These are phyloP conservation scores for Sitodiplosis mosellana DNA, from an alignment of 1,140 invertebrate genomes.

Conservation along the genomic window DNA sequence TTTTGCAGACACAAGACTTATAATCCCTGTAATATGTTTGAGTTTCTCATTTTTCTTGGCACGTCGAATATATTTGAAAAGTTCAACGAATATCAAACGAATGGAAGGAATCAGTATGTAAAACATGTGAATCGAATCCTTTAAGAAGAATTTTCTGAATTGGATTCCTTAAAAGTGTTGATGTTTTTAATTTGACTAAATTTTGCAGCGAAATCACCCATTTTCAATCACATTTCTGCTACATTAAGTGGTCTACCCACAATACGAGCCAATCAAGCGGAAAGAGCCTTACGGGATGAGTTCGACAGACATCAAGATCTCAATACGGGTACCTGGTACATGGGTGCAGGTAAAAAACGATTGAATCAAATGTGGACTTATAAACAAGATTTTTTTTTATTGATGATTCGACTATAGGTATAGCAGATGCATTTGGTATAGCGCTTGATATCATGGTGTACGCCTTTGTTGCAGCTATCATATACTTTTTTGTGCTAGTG, in stretches of 20 bases:
- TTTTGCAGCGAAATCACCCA: slow-evolving; percentile 36
- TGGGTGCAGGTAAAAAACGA: too few relatives aligned
- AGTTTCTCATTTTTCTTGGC: slow-evolving; percentile 49
- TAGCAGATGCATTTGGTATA: slow-evolving; percentile 64
- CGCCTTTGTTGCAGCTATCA: slow-evolving; percentile 47
- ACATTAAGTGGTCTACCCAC: slow-evolving; percentile 54
- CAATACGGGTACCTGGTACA: slow-evolving; percentile 53
- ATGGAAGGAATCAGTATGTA: slow-evolving; percentile 68
- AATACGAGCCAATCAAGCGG: slow-evolving; percentile 44
- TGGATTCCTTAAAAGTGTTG: too few relatives aligned
- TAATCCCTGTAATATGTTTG: slow-evolving; percentile 47
- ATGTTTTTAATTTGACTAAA: too few relatives aligned
- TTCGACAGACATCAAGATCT: slow-evolving; percentile 44
- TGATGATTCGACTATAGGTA: too few relatives aligned
- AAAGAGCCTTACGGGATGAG: slow-evolving; percentile 41
- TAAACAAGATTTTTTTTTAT: too few relatives aligned
- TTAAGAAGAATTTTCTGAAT: too few relatives aligned
- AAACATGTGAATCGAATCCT: too few relatives aligned
- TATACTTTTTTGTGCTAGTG: slow-evolving; percentile 35
- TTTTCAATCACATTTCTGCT: slow-evolving; percentile 58
- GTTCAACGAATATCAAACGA: slow-evolving; percentile 68
- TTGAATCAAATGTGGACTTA: too few relatives aligned
- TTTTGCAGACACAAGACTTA: slow-evolving; percentile 51
- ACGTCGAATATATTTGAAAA: slow-evolving; percentile 60
- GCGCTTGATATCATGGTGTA: slow-evolving; percentile 52